A percentile compares a stretch with the other conserved stretches of the same genome.
Evolutionary conservation across 2,113 vertebrate genomes (phyloP).

Genomic region (Rhineura floridana): DNA sequence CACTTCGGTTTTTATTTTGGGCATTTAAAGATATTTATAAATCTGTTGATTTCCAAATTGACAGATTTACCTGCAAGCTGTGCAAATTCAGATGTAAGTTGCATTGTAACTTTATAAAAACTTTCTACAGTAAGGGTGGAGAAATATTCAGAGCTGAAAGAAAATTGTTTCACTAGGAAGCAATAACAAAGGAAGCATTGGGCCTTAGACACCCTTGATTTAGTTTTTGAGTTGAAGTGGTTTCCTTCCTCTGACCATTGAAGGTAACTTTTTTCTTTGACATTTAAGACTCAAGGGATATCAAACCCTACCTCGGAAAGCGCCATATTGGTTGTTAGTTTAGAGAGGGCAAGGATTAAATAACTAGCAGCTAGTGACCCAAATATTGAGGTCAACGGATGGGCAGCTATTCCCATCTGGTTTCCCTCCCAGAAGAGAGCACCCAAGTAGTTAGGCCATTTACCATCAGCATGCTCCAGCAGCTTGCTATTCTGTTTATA

Average conservation of each 20-base stretch:
- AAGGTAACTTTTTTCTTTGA: neutral
- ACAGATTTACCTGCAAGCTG: neutral
- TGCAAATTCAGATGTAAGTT: neutral
- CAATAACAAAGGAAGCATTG: neutral
- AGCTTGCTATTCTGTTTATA: neutral
- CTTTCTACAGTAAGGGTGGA: neutral
- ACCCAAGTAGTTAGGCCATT: neutral
- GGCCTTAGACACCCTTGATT: no score
- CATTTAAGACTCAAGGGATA: neutral
- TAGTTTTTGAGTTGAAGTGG: neutral
- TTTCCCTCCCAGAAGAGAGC: neutral
- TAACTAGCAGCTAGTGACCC: neutral
- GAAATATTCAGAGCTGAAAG: neutral
- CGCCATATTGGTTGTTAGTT: no score
- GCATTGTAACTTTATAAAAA: neutral
- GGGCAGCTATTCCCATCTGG: neutral
- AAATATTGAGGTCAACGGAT: neutral
- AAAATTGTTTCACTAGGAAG: neutral
- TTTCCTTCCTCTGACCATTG: neutral
- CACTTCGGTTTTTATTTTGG: neutral
- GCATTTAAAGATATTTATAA: conserved; percentile 13
- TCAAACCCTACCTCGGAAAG: neutral
- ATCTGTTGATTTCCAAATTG: neutral
- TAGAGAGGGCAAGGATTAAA: neutral
- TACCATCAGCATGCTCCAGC: neutral